Evolutionary conservation across 2,888 invertebrate species (phyloP), one percentile per base, ranked within the genome.

Genomic region (Lamellibrachia columna): DNA sequence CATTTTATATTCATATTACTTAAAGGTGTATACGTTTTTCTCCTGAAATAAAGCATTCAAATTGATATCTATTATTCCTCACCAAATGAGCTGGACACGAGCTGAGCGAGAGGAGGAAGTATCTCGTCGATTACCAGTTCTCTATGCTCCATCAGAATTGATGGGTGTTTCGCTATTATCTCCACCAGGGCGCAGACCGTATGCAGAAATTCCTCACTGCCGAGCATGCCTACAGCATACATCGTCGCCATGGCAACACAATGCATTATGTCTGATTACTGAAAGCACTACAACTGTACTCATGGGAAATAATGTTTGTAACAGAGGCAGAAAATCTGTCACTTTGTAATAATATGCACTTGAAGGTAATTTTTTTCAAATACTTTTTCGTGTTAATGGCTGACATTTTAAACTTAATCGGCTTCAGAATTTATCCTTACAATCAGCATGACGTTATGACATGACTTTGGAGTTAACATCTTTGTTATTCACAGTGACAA

Each of bases 91-190:
- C 95, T 95, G 91, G 95, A 94, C 6, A 96, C 95, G 40, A 96
- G 95, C 22, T 94, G 94, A 15, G 96, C 95, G 6, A 96, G 94
- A 3, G 95, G 95, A 7, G 96, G 96, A 52, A 96, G 93, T 9
- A 96, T 94, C 40, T 94, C 94, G 93, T 95, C 95, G 93, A 96
- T 95, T 94, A 96, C 94, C n/a, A 95, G 94, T 40, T 93, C 92
- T 92, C 95, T 94, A 93, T 95, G 94, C 75, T 96, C 95, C 93
- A 95, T 94, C 7, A 96, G 94, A 52, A 96, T 94, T n/a, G 94
- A 92, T 4, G 96, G 95, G 94, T 96, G 96, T 93, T 96, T 96
- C 92, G 96, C 95, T 7, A 96, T 94, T 1, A 95, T 95, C 93
- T 96, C 96, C 92, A 96, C 93, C 40, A 96, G 95, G 4, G 95